Evolutionary conservation across 2,888 invertebrate genomes (phyloP).

Genomic region (Patella depressa): DNA sequence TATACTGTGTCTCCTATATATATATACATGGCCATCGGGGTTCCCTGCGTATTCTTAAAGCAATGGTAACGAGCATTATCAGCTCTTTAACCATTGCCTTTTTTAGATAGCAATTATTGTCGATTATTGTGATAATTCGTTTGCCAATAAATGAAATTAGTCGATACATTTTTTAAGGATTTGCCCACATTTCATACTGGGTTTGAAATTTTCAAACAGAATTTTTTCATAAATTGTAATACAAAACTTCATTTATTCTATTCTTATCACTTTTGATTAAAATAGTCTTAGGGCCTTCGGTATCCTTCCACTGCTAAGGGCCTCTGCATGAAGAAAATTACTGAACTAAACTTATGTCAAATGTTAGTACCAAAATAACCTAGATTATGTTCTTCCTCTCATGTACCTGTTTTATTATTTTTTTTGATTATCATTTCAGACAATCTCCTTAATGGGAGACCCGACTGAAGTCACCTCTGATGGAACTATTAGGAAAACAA

Average conservation of each 20-base stretch:
- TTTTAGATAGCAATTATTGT: background rate
- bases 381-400: background rate
- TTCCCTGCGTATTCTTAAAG: background rate
- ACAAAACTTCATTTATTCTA: too few species aligned
- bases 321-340: background rate
- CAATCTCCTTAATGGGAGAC: conserved; percentile 41
- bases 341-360: background rate
- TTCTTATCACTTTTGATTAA: too few species aligned
- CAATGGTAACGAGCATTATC: too few species aligned
- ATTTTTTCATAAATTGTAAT: too few species aligned
- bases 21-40: background rate
- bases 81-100: background rate
- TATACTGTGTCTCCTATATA: background rate
- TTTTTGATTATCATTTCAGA: conserved; percentile 33
- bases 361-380: background rate
- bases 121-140: background rate
- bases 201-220: background rate
- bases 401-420: background rate
- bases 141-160: background rate
- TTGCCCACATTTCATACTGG: too few species aligned
- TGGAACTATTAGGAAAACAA: conserved; percentile 32
- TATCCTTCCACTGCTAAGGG: too few species aligned
- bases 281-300: too few species aligned
- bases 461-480: conserved; percentile 26
- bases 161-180: too few species aligned